Base-by-base conservation (phyloP, 2,113 vertebrate genomes). In the Nibea coibor region DNA sequence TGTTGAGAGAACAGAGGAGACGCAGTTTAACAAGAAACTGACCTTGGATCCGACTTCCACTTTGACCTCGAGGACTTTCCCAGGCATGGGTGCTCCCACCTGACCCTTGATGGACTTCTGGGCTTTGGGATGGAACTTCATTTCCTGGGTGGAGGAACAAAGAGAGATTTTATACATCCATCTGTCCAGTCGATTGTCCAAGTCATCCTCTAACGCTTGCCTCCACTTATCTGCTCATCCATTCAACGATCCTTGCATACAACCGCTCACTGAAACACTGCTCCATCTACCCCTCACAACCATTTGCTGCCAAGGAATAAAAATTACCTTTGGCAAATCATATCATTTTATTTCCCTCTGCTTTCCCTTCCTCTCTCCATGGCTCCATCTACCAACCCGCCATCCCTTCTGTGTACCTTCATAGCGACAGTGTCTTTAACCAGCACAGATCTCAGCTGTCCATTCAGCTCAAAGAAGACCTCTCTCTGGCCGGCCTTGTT, bases 101-200 rank as follows among this genome's bases (percentile, higher is more conserved):
- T 98, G 97, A 20, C 97, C 97, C 81, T 97, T 96, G 42, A 97
- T 96, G 0, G 97, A 96, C 86, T 97, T 97, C 75, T 96, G 94
- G 28, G 97, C 97, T 84, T 99, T 98, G 42, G 97, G 97, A 71
- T 98, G 97, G 92, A 98, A 97, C 84, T 98, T 97, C 96, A 98
- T 97, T 90, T 98, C 97, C 97, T 98, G 83, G 53, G 39, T 57
- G 47, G 65, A 57, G 54, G 16, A 50, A 81, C 4, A 85, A 43
- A 79, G 17, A 43, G 15, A 78, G 4, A 82, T 65, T 43, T 74
- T 39, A 75, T 7, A 4, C n/a, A 14, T 82, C n/a, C n/a, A 47
- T 84, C 66, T 51, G 64, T 83, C 39, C 28, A 43, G 42, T 11
- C 10, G 1, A 22, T 68, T 70, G 22, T 31, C 31, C 17, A 8